Evolutionary conservation across 2,113 vertebrate genomes (phyloP).

Genomic region (Laticauda colubrina): DNA sequence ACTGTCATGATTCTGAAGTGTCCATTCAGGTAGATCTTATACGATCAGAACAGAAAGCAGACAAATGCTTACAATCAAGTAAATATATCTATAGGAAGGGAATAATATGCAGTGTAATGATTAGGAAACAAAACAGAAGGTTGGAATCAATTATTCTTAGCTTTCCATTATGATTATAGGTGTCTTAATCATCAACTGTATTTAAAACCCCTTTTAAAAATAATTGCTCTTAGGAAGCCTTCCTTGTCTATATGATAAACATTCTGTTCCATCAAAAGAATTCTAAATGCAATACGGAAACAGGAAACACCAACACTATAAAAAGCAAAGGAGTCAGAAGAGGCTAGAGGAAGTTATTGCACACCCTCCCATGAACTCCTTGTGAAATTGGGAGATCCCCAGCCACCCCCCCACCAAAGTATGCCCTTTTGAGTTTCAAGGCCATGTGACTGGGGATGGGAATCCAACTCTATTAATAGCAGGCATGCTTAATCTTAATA

Average conservation of each 20-base stretch:
- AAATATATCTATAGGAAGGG: not conserved
- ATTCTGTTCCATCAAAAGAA: not conserved
- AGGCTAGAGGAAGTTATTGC: not conserved
- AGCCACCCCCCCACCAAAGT: not conserved
- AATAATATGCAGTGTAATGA: not conserved
- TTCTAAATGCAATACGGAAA: not conserved
- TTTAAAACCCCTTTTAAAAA: not conserved
- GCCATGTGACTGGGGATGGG: too few relatives aligned
- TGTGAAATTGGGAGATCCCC: not conserved
- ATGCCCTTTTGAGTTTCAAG: not conserved
- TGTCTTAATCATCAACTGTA: not conserved
- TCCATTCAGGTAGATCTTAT: not conserved
- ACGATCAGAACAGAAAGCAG: not conserved
- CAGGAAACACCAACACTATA: conserved; percentile 20
- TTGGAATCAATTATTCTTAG: not conserved
- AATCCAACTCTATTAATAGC: not conserved
- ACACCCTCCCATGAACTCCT: not conserved
- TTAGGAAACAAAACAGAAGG: too few relatives aligned
- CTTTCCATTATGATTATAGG: not conserved
- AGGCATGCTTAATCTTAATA: not conserved
- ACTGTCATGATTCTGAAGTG: not conserved
- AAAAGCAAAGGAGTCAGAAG: conserved; percentile 19
- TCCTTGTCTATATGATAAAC: not conserved
- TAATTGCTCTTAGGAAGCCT: not conserved
- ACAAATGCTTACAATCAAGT: not conserved